phyloP scores from a whole-genome alignment of 2,797 vertebrate species.

The Lutjanus argentimaculatus region DNA sequence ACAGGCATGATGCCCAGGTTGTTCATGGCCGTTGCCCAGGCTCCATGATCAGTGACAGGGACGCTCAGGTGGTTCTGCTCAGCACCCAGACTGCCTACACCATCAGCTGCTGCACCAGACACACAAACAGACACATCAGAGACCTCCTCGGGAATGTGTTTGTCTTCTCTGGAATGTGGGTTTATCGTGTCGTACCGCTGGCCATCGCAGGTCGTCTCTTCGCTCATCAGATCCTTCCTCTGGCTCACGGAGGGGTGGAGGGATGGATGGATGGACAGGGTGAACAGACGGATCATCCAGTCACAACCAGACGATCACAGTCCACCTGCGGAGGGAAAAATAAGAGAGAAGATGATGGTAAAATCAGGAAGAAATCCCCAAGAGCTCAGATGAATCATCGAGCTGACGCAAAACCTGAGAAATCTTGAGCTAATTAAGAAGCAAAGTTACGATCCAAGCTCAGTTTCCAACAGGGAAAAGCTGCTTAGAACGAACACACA shows the following conservation, averaged over 20 bases:
- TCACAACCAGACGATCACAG: constrained; percentile 65
- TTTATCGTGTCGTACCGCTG: constrained; percentile 84
- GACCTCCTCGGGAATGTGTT: too few relatives aligned
- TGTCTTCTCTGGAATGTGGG: not conserved
- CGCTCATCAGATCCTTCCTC: constrained; percentile 83
- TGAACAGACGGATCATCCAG: constrained; percentile 50
- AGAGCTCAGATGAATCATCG: constrained; percentile 21
- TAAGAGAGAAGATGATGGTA: not conserved
- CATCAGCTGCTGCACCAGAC: constrained; percentile 87
- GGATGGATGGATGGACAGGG: constrained; percentile 29
- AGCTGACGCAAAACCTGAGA: constrained; percentile 10
- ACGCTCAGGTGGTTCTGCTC: constrained; percentile 92
- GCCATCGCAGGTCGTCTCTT: constrained; percentile 88
- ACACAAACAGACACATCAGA: not conserved
- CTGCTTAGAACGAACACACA: constrained; percentile 10
- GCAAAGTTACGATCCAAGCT: constrained; percentile 22
- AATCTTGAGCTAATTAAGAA: constrained; percentile 39
- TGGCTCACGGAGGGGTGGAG: constrained; percentile 48
- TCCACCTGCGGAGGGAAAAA: constrained; percentile 37
- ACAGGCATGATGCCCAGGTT: constrained; percentile 95
- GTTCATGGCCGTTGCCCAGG: constrained; percentile 97
- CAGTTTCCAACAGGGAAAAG: constrained; percentile 5
- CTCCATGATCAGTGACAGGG: constrained; percentile 90
- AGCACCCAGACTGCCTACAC: constrained; percentile 89
- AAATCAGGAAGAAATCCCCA: not conserved